Base-by-base conservation (phyloP, 1,140 invertebrate species). In the Melipona quadrifasciata region DNA sequence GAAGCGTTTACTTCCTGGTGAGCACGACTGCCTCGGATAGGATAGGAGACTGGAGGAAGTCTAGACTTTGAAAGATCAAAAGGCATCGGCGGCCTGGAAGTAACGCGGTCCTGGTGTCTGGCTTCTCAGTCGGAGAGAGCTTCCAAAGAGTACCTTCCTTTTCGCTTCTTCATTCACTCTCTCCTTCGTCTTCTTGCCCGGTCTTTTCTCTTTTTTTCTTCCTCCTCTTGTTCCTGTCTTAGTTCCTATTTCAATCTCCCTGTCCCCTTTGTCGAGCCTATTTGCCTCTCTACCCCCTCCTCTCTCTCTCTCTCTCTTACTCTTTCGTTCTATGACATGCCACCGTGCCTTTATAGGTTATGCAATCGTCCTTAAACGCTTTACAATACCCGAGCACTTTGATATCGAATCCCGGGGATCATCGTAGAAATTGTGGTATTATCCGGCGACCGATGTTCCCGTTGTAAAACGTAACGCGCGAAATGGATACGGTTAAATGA, bases 21-120 rank as follows among this genome's bases (percentile, higher is more conserved):
- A 89, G 87, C 84, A 80, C 76, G 85, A 92, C 81, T 83, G 80
- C 75, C 80, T 67, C 64, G 87, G 83, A 78, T 89, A 85, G 85
- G 82, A 87, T 86, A 84, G 84, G 86, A 87, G 84, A 85, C 86
- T 87, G 79, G 84, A 90, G 88, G 82, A 88, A 92, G 92, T 92
- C 91, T 91, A 91, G 92, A 92, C 91, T 90, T 86, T 87, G 87
- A 85, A 87, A 91, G 92, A 93, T 93, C 91, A 93, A 93, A 93
- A 92, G 92, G 90, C 82, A 91, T 85, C 91, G 87, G 61, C 87
- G 87, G 89, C 85, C 91, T 91, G 92, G 92, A 92, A 93, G 89
- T 92, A 92, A 92, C 91, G 87, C 76, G 89, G 89, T 89, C 84
- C 86, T 85, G 87, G 82, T 87, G 86, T 90, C 87, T 88, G 85